Evolutionary conservation across 2,113 vertebrate species (phyloP).

Genomic region (Scatophagus argus): DNA sequence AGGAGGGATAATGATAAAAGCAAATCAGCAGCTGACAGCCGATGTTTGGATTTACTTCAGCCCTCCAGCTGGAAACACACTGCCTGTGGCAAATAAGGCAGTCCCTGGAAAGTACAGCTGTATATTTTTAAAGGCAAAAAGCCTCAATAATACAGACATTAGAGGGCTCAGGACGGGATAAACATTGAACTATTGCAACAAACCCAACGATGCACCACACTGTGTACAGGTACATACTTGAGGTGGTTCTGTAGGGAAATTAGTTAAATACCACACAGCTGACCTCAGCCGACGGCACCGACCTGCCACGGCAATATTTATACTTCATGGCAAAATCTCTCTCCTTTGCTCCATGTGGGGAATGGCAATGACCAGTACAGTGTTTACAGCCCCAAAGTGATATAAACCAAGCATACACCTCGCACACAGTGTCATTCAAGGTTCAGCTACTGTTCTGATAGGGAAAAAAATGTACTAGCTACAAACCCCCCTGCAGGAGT

Average conservation of each 20-base stretch:
- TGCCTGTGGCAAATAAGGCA: slow-evolving; percentile 57
- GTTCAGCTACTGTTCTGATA: slow-evolving; percentile 63
- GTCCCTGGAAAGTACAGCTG: slow-evolving; percentile 49
- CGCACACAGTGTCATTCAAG: slow-evolving; percentile 58
- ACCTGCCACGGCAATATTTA: slow-evolving; percentile 56
- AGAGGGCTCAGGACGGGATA: slow-evolving; percentile 15
- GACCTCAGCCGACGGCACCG: slow-evolving; percentile 24
- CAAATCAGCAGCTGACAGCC: slow-evolving; percentile 55
- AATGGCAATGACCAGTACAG: slow-evolving; percentile 36
- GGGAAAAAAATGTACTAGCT: slow-evolving; percentile 54
- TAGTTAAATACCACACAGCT: slow-evolving; percentile 29
- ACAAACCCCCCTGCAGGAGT: slow-evolving; percentile 29
- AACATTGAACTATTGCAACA: slow-evolving; percentile 26
- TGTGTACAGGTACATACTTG: background rate
- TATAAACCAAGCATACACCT: slow-evolving; percentile 55
- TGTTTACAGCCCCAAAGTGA: slow-evolving; percentile 58
- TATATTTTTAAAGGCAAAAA: slow-evolving; percentile 27
- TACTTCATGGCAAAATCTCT: slow-evolving; percentile 50
- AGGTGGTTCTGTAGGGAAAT: background rate
- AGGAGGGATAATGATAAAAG: slow-evolving; percentile 58
- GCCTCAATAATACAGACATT: slow-evolving; percentile 37
- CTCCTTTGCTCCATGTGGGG: slow-evolving; percentile 33
- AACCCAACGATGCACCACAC: slow-evolving; percentile 15
- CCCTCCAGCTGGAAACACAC: slow-evolving; percentile 41
- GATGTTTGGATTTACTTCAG: slow-evolving; percentile 64